Percentiles rank a stretch among this genome's conserved stretches.
phyloP scores from a whole-genome alignment of 92 coral and sea anemone species.

The Parazoanthus swiftii region DNA sequence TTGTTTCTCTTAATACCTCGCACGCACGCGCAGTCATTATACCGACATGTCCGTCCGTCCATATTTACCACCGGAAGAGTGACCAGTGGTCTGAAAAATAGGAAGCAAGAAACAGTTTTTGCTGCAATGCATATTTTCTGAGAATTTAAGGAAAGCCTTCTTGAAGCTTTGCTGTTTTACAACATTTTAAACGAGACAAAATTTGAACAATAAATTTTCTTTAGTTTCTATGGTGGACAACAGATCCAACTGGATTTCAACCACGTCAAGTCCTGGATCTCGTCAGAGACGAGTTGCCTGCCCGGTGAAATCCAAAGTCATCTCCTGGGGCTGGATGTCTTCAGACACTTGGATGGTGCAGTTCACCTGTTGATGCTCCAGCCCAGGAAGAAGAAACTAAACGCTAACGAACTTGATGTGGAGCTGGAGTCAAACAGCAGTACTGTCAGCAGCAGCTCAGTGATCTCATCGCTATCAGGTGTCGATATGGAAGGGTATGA shows the following conservation, averaged over 20 bases:
- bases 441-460: constrained; percentile 93
- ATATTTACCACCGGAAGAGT: no score
- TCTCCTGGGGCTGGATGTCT: constrained; percentile 79
- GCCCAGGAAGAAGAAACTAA: constrained; percentile 87
- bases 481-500: constrained; percentile 86
- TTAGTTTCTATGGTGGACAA: constrained; percentile 92
- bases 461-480: constrained; percentile 86
- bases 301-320: constrained; percentile 69
- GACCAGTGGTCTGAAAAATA: no score
- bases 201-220: no score
- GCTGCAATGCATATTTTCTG: no score
- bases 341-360: constrained; percentile 87
- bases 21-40: no score
- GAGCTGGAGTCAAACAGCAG: constrained; percentile 93
- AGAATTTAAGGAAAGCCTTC: no score
- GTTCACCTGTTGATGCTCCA: constrained; percentile 86
- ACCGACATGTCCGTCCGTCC: no score
- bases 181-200: no score
- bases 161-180: no score
- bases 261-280: constrained; percentile 90
- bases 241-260: constrained; percentile 94
- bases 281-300: constrained; percentile 81
- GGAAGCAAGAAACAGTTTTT: no score
- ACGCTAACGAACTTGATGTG: constrained; percentile 69
- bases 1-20: no score